Base-by-base conservation (phyloP, 2,888 invertebrate genomes). In the Drosophila parthenogenetica region DNA sequence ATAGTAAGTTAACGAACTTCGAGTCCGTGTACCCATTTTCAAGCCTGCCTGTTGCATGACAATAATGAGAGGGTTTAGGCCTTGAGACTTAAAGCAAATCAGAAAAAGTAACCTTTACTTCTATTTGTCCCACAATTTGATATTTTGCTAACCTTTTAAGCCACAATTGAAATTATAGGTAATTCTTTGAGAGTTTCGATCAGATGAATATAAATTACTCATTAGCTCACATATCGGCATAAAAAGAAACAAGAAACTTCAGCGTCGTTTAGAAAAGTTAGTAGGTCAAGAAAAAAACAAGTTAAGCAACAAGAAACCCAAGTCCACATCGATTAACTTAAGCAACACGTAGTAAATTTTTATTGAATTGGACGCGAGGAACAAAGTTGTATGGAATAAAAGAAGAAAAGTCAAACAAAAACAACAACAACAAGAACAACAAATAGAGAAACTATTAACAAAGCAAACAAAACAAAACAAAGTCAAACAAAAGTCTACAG, bases 281-380 rank as follows among this genome's bases (percentile, higher is more conserved):
- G 46, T 40, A 37, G 55, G 37, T 57, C 53, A 49, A 54, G 14
- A 10, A 49, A n/a, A n/a, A 65, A 46, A 29, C 29, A 29, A 29
- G 29, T 29, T 29, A 29, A 29, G 29, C 59, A 59, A 32, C 2
- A 17, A 19, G 17, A n/a, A 19, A 45, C 13, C 14, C 10, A 53
- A 49, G 19, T 51, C 37, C 40, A 22, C 48, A 62, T 69, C 86
- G 73, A 82, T 85, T 85, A 73, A 66, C 68, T 58, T 63, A 48
- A 72, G 68, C 71, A 87, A 72, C 85, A 87, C 73, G 69, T 77
- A 71, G 61, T 72, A 74, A 46, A 66, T 72, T 76, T 72, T 73
- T 77, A 81, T 81, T 76, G 70, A 69, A 80, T 81, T 77, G 69
- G 60, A 54, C 73, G 43, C 62, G n/a, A 25, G 61, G 74, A 64